Conservation (phyloP, 2,797 vertebrate species). For the Toxotes lorentzi region DNA sequence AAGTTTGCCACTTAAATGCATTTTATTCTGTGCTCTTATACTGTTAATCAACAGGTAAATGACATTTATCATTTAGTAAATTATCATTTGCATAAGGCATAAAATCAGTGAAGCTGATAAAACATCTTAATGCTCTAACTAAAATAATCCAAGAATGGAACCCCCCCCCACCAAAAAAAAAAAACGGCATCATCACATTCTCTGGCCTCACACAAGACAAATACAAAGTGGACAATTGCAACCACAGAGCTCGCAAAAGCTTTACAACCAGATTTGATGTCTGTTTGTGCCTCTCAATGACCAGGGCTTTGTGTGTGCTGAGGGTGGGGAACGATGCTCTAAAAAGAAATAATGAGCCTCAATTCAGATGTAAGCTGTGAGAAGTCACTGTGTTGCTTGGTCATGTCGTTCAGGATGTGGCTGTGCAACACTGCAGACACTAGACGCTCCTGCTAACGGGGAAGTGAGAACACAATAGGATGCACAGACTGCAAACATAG, state of each 20-base stretch:
- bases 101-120: conserved; percentile 70
- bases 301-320: conserved; percentile 63
- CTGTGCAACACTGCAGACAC: conserved; percentile 53
- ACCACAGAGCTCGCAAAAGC: conserved; percentile 70
- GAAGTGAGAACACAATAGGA: conserved; percentile 69
- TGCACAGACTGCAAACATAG: conserved; percentile 70
- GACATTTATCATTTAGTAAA: conserved; percentile 72
- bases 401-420: conserved; percentile 67
- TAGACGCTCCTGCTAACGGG: conserved; percentile 51
- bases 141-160: conserved; percentile 44
- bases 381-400: conserved; percentile 40
- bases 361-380: conserved; percentile 55
- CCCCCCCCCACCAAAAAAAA: too few relatives aligned
- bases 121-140: conserved; percentile 56
- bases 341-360: conserved; percentile 65
- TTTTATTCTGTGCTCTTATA: conserved; percentile 84
- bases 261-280: conserved; percentile 74
- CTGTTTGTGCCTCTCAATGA: conserved; percentile 66
- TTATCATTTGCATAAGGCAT: conserved; percentile 75
- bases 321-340: conserved; percentile 47
- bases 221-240: conserved; percentile 65
- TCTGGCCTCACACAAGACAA: conserved; percentile 66
- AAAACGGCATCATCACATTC: conserved; percentile 72
- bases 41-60: conserved; percentile 73
- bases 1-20: conserved; percentile 73